Conservation (phyloP, 2,888 invertebrate genomes). For the Galerucella nymphaeae region DNA sequence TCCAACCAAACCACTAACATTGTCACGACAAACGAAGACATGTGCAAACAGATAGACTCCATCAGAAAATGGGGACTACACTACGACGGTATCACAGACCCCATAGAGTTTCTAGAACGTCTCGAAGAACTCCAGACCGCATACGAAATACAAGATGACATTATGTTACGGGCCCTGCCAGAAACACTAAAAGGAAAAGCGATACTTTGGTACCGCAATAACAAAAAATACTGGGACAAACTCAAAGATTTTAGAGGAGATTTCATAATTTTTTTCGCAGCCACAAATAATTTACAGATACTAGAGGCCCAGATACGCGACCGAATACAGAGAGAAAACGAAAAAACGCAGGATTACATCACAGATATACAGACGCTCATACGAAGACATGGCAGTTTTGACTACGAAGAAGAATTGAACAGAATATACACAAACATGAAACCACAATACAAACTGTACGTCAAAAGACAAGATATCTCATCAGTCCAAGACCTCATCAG, state of each 20-base stretch:
- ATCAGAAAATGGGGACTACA: constrained; percentile 11
- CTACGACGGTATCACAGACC: constrained; percentile 5
- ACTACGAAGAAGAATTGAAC: not conserved
- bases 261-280: too few species aligned
- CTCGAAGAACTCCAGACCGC: not conserved
- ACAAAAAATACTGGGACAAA: not conserved
- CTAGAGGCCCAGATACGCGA: not conserved
- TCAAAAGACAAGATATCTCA: too few species aligned
- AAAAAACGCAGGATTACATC: not conserved
- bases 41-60: not conserved
- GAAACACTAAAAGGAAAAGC: not conserved
- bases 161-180: not conserved
- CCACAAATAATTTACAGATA: too few species aligned
- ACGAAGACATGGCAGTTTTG: not conserved
- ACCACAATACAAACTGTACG: too few species aligned
- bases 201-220: constrained; percentile 5
- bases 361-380: not conserved
- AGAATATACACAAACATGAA: not conserved
- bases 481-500: too few species aligned
- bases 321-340: not conserved
- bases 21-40: not conserved
- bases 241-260: too few species aligned
- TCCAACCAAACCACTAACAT: not conserved
- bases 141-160: not conserved
- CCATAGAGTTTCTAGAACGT: not conserved